phyloP scores from a whole-genome alignment of 2,888 invertebrate genomes.

The Dusona sp. region DNA sequence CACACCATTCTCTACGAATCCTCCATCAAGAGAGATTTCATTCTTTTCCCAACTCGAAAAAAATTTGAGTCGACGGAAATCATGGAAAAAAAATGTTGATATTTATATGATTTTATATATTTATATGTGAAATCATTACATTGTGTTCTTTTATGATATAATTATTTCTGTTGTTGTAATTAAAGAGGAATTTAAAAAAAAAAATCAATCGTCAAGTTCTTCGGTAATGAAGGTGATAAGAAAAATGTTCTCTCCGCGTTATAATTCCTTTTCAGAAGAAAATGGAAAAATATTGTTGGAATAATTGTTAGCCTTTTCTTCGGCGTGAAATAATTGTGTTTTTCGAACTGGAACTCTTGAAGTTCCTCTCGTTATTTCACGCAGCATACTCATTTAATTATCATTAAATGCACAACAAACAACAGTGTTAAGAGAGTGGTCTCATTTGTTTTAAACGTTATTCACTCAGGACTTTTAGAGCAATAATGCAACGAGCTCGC shows the following conservation, averaged over 20 bases:
- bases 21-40: neutral
- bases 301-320: neutral
- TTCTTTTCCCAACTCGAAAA: neutral
- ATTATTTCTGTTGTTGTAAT: neutral
- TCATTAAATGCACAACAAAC: slow-evolving; percentile 40
- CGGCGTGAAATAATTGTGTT: neutral
- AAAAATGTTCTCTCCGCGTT: neutral
- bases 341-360: neutral
- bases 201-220: neutral
- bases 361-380: neutral
- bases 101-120: neutral
- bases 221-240: neutral
- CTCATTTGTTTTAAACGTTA: slow-evolving; percentile 57
- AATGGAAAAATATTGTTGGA: neutral
- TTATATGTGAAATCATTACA: neutral
- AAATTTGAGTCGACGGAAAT: neutral
- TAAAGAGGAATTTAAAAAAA: neutral
- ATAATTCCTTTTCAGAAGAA: neutral
- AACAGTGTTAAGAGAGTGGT: slow-evolving; percentile 12
- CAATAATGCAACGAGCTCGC: slow-evolving; percentile 43
- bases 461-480: slow-evolving; percentile 38
- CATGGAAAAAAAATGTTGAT: neutral
- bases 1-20: neutral
- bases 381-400: slow-evolving; percentile 5
- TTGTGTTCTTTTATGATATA: neutral